Base-by-base conservation (phyloP, 2,797 vertebrate species). In the Perodicticus potto region DNA sequence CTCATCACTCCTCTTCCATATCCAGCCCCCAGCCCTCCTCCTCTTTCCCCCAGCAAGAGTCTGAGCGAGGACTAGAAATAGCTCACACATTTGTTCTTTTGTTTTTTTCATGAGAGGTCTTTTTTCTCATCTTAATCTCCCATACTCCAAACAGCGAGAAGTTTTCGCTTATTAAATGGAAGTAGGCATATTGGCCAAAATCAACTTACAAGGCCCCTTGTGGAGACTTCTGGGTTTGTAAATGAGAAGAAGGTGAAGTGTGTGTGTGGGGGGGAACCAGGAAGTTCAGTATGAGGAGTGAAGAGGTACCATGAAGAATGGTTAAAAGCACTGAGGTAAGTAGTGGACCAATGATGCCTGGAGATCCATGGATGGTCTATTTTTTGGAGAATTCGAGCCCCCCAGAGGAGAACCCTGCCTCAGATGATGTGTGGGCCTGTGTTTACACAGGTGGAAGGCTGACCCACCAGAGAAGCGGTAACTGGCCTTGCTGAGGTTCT, bases 191-290 rank as follows among this genome's bases (percentile, higher is more conserved):
- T 34, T 69, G 17, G 11, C 34, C 37, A 25, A 81, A 89, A 87
- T 4, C 20, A 86, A 37, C 11, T 63, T 85, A 65, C 9, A 82
- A 14, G 5, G 45, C 29, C 14, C 7, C 25, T 6, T 57, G 14
- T 69, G 40, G 80, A 86, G 81, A 55, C 9, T 59, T 65, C 45
- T 40, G 40, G 74, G 34, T 27, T 89, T 87, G 4, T 77, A 87
- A 95, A 93, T 57, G 69, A 85, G 25, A 85, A n/a, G 20, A 86
- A 81, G 80, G 5, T 95, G n/a, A 90, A 37, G 49, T 45, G 12
- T n/a, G n/a, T n/a, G n/a, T n/a, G n/a, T n/a, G 55, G 81, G 40
- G 40, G 40, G 40, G 5, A 40, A 40, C 5, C 73, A 89, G 40
- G 63, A 81, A 37, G 2, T 40, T 93, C 37, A 70, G 5, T 34